phyloP scores from a whole-genome alignment of 2,113 vertebrate species.

The Coturnix japonica region DNA sequence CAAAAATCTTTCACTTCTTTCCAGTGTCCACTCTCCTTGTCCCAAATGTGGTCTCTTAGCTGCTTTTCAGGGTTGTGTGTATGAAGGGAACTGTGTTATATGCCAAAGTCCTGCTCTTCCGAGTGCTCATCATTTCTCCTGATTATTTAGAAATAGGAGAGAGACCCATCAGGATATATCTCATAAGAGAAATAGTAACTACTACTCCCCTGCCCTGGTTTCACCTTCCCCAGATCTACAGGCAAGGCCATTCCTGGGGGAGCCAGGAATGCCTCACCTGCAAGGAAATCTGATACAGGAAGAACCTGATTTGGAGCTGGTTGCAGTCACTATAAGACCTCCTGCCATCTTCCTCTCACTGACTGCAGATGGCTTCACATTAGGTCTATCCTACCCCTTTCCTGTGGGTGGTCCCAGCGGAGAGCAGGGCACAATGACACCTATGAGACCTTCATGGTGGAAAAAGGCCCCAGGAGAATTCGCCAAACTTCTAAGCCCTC shows the following conservation, averaged over 20 bases:
- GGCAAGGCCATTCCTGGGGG: background rate
- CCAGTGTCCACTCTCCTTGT: background rate
- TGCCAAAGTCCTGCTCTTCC: conserved; percentile 31
- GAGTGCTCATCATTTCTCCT: background rate
- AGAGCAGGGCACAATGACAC: background rate
- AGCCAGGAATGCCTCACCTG: background rate
- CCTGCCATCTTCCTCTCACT: background rate
- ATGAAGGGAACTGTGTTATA: background rate
- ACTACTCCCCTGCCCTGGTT: background rate
- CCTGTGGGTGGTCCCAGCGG: background rate
- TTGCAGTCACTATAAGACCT: background rate
- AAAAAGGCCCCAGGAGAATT: background rate
- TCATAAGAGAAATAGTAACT: background rate
- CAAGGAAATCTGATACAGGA: background rate
- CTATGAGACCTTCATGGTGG: background rate
- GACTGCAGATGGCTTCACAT: background rate
- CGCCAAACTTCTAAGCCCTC: background rate
- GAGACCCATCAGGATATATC: background rate
- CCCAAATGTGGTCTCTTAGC: background rate
- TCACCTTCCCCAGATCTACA: background rate
- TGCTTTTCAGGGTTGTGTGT: background rate
- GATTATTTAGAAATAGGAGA: background rate
- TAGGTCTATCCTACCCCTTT: background rate
- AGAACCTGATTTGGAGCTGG: background rate
- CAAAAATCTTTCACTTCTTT: background rate